phyloP scores from a whole-genome alignment of 1,140 invertebrate species.

The Aphelenchoides avenae region DNA sequence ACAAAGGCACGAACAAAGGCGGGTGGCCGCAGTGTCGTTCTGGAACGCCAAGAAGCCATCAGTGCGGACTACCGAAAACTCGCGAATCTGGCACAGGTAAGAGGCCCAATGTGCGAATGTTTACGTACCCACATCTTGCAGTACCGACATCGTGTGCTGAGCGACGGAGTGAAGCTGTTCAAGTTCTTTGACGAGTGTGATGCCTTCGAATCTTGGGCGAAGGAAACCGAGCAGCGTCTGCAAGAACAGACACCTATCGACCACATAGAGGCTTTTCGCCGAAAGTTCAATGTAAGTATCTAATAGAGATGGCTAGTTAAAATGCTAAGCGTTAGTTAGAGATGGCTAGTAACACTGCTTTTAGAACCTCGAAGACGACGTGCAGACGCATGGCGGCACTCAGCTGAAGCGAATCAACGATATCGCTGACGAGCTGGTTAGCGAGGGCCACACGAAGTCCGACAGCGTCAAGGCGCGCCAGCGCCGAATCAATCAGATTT shows the following conservation, averaged over 20 bases:
- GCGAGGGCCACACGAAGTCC: constrained; percentile 79
- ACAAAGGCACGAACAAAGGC: constrained; percentile 59
- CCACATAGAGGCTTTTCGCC: constrained; percentile 84
- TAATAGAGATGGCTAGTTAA: not conserved
- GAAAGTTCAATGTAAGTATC: constrained; percentile 78
- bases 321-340: not conserved
- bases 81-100: constrained; percentile 74
- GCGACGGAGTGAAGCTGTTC: constrained; percentile 86
- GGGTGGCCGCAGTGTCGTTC: constrained; percentile 73
- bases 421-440: constrained; percentile 78
- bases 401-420: constrained; percentile 81
- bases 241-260: constrained; percentile 76
- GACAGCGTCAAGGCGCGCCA: constrained; percentile 77
- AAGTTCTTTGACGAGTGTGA: constrained; percentile 94
- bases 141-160: constrained; percentile 73
- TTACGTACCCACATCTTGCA: too few species aligned
- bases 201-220: constrained; percentile 94
- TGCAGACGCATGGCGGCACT: constrained; percentile 79
- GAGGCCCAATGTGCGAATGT: too few species aligned
- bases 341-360: constrained; percentile 43
- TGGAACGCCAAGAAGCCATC: constrained; percentile 74
- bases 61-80: constrained; percentile 76
- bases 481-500: constrained; percentile 69
- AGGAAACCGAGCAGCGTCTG: constrained; percentile 84
- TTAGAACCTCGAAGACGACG: constrained; percentile 85